Conservation (phyloP, 2,797 vertebrate genomes). For the Semotilus atromaculatus region DNA sequence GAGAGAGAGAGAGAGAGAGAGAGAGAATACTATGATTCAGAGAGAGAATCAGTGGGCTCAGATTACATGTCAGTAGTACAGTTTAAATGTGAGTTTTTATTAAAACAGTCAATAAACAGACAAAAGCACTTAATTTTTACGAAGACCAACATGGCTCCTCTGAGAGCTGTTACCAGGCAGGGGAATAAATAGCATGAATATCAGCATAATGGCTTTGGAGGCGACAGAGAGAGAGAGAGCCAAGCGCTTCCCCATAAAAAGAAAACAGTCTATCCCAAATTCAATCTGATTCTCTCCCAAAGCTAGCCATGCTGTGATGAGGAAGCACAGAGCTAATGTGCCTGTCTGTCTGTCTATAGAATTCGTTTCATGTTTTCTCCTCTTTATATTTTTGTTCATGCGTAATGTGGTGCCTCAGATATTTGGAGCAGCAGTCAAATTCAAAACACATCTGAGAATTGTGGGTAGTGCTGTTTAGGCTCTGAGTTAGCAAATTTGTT, state of each 20-base stretch:
- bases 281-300: slow-evolving; percentile 14
- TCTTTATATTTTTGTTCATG: slow-evolving; percentile 29
- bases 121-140: slow-evolving; percentile 35
- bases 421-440: slow-evolving; percentile 41
- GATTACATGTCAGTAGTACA: slow-evolving; percentile 29
- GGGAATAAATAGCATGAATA: slow-evolving; percentile 41
- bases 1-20: background rate
- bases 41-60: slow-evolving; percentile 9
- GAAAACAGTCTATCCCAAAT: slow-evolving; percentile 24
- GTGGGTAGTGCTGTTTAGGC: slow-evolving; percentile 28
- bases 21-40: slow-evolving; percentile 15
- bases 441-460: slow-evolving; percentile 45
- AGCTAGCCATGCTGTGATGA: slow-evolving; percentile 30
- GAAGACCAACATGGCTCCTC: slow-evolving; percentile 43
- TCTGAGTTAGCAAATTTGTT: slow-evolving; percentile 16
- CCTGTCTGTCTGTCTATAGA: slow-evolving; percentile 12
- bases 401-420: slow-evolving; percentile 30
- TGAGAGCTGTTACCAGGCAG: slow-evolving; percentile 39
- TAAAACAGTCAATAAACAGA: slow-evolving; percentile 41
- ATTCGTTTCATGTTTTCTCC: slow-evolving; percentile 38
- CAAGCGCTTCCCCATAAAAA: slow-evolving; percentile 4
- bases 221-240: slow-evolving; percentile 14
- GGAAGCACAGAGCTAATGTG: slow-evolving; percentile 30
- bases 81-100: slow-evolving; percentile 40
- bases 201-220: slow-evolving; percentile 36